Evolutionary conservation across 2,113 vertebrate genomes (phyloP).

Genomic region (Heptranchias perlo): DNA sequence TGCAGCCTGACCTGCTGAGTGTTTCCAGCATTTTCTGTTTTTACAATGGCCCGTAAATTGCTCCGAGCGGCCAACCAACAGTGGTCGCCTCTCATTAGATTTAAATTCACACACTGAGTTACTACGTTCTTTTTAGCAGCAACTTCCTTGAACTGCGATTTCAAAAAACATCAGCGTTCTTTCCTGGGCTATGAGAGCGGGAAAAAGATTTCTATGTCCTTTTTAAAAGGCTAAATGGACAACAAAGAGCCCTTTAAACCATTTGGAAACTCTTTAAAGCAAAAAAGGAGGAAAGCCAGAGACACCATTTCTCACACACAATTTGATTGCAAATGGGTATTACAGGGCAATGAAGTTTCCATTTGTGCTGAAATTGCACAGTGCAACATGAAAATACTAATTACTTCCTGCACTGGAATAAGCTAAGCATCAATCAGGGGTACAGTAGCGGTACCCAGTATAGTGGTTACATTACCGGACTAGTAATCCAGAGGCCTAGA

Average conservation of each 20-base stretch:
- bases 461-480: too few species aligned
- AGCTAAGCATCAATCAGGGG: background rate
- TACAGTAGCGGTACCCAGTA: too few species aligned
- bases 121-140: too few species aligned
- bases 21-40: background rate
- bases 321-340: background rate
- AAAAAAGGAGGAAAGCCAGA: background rate
- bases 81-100: too few species aligned
- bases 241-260: background rate
- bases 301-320: background rate
- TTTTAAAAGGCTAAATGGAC: background rate
- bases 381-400: background rate
- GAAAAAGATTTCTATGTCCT: too few species aligned
- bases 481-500: too few species aligned
- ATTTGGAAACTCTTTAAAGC: background rate
- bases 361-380: background rate
- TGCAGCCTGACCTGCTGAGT: background rate
- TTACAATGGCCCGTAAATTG: too few species aligned
- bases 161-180: too few species aligned
- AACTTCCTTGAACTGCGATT: too few species aligned
- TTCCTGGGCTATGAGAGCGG: too few species aligned
- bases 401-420: background rate
- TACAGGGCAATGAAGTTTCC: background rate
- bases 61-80: too few species aligned
- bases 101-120: too few species aligned